Evolutionary conservation across 1,140 invertebrate species (phyloP), one percentile per base, ranked within the genome.

Genomic region (Hylyphantes graminicola): DNA sequence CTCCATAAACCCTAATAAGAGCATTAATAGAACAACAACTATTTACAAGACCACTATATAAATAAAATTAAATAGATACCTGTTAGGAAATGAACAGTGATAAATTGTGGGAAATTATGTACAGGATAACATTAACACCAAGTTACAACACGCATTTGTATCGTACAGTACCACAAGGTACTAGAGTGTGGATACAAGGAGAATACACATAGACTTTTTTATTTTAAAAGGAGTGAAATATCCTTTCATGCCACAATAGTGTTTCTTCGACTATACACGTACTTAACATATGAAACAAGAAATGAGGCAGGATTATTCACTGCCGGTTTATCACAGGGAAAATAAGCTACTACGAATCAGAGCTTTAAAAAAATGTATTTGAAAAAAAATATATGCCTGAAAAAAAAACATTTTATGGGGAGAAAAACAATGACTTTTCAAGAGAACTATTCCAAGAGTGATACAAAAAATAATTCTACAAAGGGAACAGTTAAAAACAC

Each of bases 91-190:
- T 35, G 35, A 74, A 74, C 72, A 19, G n/a, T 57, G 54, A 74
- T 74, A 57, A 74, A 70, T 53, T 70, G 72, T 74, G 72, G 57
- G 48, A 67, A 65, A 63, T 65, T 78, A 78, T 78, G 19, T 78
- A 78, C 76, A 76, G 65, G 35, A 35, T 35, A 78, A 70, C 67
- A 70, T 48, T 67, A 67, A 76, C 74, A 76, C 74, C 48, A 13
- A 76, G 35, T 63, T 53, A 63, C 15, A 63, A 53, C 72, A 57
- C 15, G 59, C 55, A 59, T 51, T 51, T 7, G 50, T 51, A 51
- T 21, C 9, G 53, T n/a, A 78, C 48, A 15, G 35, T 50, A 48
- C 12, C 35, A 64, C 48, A 53, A 48, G 48, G 17, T 67, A 74
- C 55, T 21, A n/a, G 35, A 65, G 63, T 67, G 76, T 51, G 67